A percentile compares a stretch with the other conserved stretches of the same genome.
Conservation (phyloP, 1,140 invertebrate species). For the Dolichoris vasculosae region DNA sequence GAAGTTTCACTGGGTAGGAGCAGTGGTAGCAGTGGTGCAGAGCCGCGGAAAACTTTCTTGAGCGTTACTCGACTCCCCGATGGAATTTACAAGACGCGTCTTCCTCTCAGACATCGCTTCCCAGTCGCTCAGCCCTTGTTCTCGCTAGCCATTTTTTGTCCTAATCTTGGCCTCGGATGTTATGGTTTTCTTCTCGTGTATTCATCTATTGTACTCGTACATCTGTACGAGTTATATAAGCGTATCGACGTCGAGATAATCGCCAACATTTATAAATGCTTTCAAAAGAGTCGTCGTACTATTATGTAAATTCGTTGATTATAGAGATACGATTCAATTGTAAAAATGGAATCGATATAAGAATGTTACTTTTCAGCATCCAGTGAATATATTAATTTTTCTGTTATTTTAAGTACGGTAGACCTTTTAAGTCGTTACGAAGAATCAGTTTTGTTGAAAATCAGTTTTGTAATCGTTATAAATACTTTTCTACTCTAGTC, state of each 20-base stretch:
- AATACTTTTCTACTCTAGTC: too few species aligned
- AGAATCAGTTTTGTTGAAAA: too few species aligned
- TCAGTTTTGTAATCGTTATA: too few species aligned
- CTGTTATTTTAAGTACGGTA: neutral
- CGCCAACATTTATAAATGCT: neutral
- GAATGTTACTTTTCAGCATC: neutral
- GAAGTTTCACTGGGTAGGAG: constrained; percentile 40
- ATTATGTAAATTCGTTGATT: constrained; percentile 10
- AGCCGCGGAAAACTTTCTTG: constrained; percentile 41
- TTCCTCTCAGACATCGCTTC: neutral
- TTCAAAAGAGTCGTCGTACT: neutral
- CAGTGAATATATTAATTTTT: neutral
- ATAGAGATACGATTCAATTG: neutral
- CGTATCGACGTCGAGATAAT: neutral
- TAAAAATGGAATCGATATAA: neutral
- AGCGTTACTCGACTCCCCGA: neutral
- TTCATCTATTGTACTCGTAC: neutral
- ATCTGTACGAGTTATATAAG: neutral
- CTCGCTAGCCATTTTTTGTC: constrained; percentile 9
- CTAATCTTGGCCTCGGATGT: neutral
- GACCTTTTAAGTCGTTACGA: neutral
- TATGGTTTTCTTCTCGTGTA: neutral
- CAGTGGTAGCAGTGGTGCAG: constrained; percentile 17
- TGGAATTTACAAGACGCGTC: constrained; percentile 42
- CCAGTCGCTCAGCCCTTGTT: too few species aligned